Percentiles rank a stretch among this genome's conserved stretches.
phyloP scores from a whole-genome alignment of 2,888 invertebrate genomes.

The Sinodicranocentrus sp. region DNA sequence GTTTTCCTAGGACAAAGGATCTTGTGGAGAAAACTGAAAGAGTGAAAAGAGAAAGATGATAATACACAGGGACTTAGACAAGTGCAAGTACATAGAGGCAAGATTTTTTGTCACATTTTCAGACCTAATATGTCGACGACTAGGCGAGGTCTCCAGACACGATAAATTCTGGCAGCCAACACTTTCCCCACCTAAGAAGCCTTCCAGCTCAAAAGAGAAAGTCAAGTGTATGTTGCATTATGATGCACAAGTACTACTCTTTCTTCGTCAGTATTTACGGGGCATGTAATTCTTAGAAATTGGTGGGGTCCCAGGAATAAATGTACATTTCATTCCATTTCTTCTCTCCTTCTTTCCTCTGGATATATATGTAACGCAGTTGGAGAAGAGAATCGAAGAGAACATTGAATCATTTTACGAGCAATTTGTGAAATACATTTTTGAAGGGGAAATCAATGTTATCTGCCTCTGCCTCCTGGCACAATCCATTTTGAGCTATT shows the following conservation, averaged over 20 bases:
- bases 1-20: not conserved
- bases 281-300: too few species aligned
- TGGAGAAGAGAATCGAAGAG: not conserved
- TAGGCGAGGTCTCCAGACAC: slow-evolving; percentile 36
- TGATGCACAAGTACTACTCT: too few species aligned
- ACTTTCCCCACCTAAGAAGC: not conserved
- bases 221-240: not conserved
- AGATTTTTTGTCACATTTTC: slow-evolving; percentile 24
- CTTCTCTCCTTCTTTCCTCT: too few species aligned
- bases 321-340: too few species aligned
- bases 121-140: slow-evolving; percentile 27
- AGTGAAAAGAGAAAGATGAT: slow-evolving; percentile 8
- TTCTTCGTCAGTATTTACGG: too few species aligned
- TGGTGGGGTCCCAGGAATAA: too few species aligned
- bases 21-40: not conserved
- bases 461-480: not conserved
- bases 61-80: not conserved
- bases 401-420: slow-evolving; percentile 3
- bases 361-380: too few species aligned
- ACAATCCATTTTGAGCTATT: too few species aligned
- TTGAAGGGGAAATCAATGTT: not conserved
- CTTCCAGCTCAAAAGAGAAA: not conserved
- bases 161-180: slow-evolving; percentile 20
- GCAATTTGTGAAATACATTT: slow-evolving; percentile 10
- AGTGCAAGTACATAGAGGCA: not conserved